phyloP scores from a whole-genome alignment of 1,140 invertebrate species.

The Lethocerus indicus region DNA sequence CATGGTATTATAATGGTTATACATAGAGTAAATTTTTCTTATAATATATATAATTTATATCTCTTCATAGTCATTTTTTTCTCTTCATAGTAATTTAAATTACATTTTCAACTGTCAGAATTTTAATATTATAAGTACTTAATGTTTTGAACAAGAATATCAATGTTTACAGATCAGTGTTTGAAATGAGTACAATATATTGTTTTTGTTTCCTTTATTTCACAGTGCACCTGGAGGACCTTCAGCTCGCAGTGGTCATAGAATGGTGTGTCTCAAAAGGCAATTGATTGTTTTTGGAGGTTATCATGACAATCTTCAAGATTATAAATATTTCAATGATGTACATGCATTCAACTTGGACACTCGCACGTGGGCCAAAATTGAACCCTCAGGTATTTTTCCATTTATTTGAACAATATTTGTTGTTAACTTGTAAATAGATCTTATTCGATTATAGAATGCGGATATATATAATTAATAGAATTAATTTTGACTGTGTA shows the following conservation, averaged over 20 bases:
- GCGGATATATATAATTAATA: neutral
- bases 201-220: neutral
- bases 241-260: conserved; percentile 71
- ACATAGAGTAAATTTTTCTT: no score
- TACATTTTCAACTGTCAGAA: no score
- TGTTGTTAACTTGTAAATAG: neutral
- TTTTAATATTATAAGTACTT: no score
- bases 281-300: conserved; percentile 78
- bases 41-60: no score
- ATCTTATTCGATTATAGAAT: neutral
- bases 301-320: conserved; percentile 73
- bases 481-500: conserved; percentile 13
- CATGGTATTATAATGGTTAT: no score
- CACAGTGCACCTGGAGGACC: conserved; percentile 51
- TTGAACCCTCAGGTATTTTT: conserved; percentile 49
- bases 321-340: conserved; percentile 85
- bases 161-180: neutral
- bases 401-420: neutral
- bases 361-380: conserved; percentile 59
- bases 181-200: neutral
- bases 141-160: no score
- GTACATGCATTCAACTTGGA: conserved; percentile 67
- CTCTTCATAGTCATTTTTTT: no score
- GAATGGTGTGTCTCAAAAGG: conserved; percentile 68
- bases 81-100: no score